Evolutionary conservation across 2,888 invertebrate genomes (phyloP).

Genomic region (Brachyopa scutellaris): DNA sequence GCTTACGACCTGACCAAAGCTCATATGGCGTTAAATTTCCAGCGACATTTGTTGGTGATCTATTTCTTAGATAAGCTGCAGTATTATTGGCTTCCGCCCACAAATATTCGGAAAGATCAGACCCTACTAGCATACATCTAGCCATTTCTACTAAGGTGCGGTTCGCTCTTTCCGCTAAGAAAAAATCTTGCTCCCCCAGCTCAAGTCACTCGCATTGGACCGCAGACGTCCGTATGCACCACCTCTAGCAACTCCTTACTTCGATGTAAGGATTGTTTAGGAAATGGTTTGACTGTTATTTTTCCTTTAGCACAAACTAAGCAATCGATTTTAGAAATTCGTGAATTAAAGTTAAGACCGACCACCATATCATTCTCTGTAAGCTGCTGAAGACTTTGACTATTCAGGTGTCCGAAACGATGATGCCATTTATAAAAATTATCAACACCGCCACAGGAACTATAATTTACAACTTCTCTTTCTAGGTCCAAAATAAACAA

Average conservation of each 20-base stretch:
- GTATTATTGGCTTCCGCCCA: no score
- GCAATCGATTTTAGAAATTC: not conserved
- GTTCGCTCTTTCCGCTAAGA: no score
- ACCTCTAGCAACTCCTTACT: constrained; percentile 26
- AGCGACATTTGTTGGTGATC: no score
- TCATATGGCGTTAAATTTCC: no score
- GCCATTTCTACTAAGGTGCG: no score
- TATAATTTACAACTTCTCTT: no score
- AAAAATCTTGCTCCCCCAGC: constrained; percentile 29
- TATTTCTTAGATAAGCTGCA: no score
- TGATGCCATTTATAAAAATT: not conserved
- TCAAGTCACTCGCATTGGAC: no score
- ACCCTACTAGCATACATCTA: no score
- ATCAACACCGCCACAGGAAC: not conserved
- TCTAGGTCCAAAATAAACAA: no score
- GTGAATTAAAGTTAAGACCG: not conserved
- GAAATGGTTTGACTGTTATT: constrained; percentile 24
- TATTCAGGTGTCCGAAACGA: constrained; percentile 19
- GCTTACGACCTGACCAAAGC: no score
- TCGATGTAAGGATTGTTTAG: not conserved
- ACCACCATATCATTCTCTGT: not conserved
- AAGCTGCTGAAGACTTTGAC: not conserved
- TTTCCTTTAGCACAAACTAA: constrained; percentile 34
- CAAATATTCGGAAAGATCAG: no score
- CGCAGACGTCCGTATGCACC: constrained; percentile 46